Conservation (phyloP, 2,797 vertebrate species). For the Gorsachius magnificus region DNA sequence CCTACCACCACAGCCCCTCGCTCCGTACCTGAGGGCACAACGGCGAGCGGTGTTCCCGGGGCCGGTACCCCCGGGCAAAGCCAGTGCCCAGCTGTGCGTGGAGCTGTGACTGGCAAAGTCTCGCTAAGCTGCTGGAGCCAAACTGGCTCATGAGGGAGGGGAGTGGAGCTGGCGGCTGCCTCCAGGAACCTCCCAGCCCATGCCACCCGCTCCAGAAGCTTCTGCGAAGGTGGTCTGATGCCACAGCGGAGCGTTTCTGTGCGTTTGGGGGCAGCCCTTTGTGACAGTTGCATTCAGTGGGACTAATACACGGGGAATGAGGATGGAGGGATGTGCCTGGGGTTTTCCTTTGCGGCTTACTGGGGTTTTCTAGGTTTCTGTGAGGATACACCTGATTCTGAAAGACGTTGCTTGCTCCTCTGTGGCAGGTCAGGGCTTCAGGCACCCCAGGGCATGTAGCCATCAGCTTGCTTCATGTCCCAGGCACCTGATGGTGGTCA, state of each 20-base stretch:
- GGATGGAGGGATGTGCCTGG: not conserved
- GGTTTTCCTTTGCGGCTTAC: not conserved
- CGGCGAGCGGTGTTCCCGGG: accelerated
- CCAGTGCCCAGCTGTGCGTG: not conserved
- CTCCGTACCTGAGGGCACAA: not conserved
- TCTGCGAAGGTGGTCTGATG: not conserved
- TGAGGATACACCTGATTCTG: not conserved
- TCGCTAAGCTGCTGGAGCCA: not conserved
- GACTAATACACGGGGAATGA: accelerated
- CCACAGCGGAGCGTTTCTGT: accelerated
- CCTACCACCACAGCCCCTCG: not conserved
- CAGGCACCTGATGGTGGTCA: not conserved
- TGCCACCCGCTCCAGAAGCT: not conserved
- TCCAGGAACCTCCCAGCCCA: not conserved
- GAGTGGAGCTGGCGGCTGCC: not conserved
- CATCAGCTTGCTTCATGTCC: not conserved
- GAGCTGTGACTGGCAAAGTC: not conserved
- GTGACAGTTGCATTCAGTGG: accelerated
- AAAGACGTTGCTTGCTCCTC: not conserved
- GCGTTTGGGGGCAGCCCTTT: not conserved
- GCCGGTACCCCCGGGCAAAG: not conserved
- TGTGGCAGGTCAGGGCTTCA: not conserved
- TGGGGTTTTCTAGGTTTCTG: not conserved
- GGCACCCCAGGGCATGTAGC: accelerated
- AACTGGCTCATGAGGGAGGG: not conserved